Conservation (phyloP, 2,113 vertebrate genomes). For the Rhea americana region DNA sequence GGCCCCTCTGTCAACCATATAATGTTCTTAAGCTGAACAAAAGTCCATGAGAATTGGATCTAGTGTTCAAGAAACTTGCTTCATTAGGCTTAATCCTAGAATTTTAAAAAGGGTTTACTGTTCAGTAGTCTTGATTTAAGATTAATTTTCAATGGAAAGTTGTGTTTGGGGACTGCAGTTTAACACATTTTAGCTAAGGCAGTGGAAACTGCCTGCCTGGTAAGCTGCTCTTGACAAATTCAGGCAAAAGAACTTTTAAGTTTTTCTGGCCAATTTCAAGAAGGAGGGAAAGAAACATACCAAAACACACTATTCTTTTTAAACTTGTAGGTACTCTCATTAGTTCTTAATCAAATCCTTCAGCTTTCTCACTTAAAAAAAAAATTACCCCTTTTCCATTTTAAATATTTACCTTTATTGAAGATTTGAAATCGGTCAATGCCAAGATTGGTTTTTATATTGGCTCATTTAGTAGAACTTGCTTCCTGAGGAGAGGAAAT, state of each 20-base stretch:
- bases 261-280: background rate
- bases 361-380: background rate
- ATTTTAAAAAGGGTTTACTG: background rate
- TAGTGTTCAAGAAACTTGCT: background rate
- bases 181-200: background rate
- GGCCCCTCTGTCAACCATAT: background rate
- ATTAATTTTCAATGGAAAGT: background rate
- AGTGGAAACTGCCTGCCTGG: background rate
- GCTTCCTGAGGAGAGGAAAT: background rate
- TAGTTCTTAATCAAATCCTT: background rate
- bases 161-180: background rate
- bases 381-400: no score
- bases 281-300: background rate
- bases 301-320: background rate
- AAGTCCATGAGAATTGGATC: background rate
- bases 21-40: background rate
- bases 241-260: background rate
- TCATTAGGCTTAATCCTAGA: fast-evolving
- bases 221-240: background rate
- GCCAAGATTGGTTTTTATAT: background rate
- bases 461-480: background rate
- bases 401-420: background rate
- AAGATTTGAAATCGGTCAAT: background rate
- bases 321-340: background rate
- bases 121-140: background rate